These are phyloP conservation scores for Andrena hattorfiana DNA, from an alignment of 2,888 invertebrate species.

Conservation along the genomic window DNA sequence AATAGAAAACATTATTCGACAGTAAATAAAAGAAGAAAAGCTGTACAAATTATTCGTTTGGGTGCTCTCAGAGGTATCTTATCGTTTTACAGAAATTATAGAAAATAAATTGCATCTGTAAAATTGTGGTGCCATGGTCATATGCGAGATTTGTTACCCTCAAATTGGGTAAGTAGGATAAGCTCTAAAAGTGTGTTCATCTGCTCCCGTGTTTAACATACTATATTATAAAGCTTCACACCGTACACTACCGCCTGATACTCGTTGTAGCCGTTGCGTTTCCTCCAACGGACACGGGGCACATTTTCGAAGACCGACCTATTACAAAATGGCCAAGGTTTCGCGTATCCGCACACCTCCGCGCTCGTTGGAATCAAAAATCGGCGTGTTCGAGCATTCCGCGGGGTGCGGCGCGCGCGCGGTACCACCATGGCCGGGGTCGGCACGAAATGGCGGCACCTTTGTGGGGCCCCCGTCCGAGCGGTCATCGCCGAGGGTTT, in stretches of 20 bases:
- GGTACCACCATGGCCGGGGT: constrained; percentile 63
- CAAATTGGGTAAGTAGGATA: too few species aligned
- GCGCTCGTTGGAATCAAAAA: constrained; percentile 48
- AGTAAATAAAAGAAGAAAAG: too few species aligned
- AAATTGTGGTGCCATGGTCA: too few species aligned
- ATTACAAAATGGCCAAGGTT: background rate
- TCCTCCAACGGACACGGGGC: background rate
- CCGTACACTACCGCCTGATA: background rate
- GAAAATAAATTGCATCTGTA: too few species aligned
- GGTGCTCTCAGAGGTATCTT: too few species aligned
- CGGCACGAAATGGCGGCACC: constrained; percentile 76
- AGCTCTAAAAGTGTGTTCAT: too few species aligned
- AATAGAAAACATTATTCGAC: too few species aligned
- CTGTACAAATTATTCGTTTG: too few species aligned
- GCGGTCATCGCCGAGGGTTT: constrained; percentile 79
- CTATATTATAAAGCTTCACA: too few species aligned
- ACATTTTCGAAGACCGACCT: background rate
- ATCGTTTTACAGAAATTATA: too few species aligned
- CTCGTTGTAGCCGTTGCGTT: background rate
- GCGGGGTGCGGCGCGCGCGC: constrained; percentile 49
- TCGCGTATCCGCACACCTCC: constrained; percentile 21
- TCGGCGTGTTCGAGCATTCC: constrained; percentile 57
- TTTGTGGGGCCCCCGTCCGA: constrained; percentile 75
- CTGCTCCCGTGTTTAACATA: too few species aligned
- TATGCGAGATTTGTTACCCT: too few species aligned